These are phyloP conservation scores for Temnopleurus reevesii DNA, from an alignment of 53 echinoderm and acorn worm species.

Conservation along the genomic window DNA sequence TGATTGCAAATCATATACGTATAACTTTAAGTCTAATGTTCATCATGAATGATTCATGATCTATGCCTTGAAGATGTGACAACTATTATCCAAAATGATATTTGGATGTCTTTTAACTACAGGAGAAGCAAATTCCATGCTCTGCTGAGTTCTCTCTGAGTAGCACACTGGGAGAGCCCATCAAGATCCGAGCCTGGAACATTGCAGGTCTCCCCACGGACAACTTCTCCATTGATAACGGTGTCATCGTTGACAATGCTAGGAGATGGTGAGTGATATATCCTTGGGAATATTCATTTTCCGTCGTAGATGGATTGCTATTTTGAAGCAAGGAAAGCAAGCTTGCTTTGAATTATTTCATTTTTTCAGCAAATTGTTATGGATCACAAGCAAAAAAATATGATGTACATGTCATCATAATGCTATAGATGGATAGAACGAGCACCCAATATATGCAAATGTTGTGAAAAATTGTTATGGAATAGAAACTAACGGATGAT, in stretches of 20 bases:
- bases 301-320: background rate
- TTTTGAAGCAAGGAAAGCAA: background rate
- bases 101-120: background rate
- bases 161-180: slow-evolving; percentile 96
- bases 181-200: slow-evolving; percentile 99
- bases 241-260: slow-evolving; percentile 97
- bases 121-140: slow-evolving; percentile 91
- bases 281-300: background rate
- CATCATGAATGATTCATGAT: too few species aligned
- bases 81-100: too few species aligned
- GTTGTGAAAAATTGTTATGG: too few species aligned
- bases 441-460: too few species aligned
- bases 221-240: slow-evolving; percentile 97
- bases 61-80: too few species aligned
- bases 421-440: too few species aligned
- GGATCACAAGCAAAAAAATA: background rate
- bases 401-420: too few species aligned
- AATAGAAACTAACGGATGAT: too few species aligned
- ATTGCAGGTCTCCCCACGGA: slow-evolving; percentile 98
- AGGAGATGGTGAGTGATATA: slow-evolving; percentile 89
- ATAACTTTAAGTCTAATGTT: too few species aligned
- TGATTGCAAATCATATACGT: too few species aligned
- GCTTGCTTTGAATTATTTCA: background rate
- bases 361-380: background rate
- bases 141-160: slow-evolving; percentile 85